These are phyloP conservation scores for Nebria brevicollis DNA, from an alignment of 2,888 invertebrate genomes.

Conservation along the genomic window DNA sequence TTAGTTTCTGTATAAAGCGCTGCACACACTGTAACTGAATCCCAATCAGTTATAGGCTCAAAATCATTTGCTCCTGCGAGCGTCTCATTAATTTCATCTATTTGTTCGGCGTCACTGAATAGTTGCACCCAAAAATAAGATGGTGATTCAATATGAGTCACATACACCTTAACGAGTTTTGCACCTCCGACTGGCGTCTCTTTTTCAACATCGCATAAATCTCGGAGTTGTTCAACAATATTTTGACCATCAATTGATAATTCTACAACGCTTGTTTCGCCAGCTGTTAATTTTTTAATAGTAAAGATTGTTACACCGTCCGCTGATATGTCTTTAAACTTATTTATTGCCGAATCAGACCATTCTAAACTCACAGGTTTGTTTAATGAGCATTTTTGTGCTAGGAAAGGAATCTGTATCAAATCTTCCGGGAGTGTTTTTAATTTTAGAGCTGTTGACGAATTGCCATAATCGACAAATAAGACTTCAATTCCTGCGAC, in stretches of 20 bases:
- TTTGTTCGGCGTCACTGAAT: slow-evolving; percentile 65
- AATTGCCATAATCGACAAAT: slow-evolving; percentile 78
- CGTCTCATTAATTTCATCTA: slow-evolving; percentile 69
- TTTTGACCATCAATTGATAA: slow-evolving; percentile 71
- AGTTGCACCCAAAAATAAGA: slow-evolving; percentile 77
- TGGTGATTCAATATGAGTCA: slow-evolving; percentile 75
- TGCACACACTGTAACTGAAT: slow-evolving; percentile 67
- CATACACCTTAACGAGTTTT: slow-evolving; percentile 62
- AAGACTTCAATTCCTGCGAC: slow-evolving; percentile 69
- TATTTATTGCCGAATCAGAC: slow-evolving; percentile 73
- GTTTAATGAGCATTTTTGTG: slow-evolving; percentile 71
- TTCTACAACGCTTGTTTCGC: slow-evolving; percentile 73
- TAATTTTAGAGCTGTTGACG: slow-evolving; percentile 70
- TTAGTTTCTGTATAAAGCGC: slow-evolving; percentile 69
- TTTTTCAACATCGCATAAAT: slow-evolving; percentile 9
- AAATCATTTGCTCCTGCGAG: slow-evolving; percentile 68
- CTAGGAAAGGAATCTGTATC: slow-evolving; percentile 67
- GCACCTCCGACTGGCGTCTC: slow-evolving; percentile 49
- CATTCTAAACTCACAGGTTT: slow-evolving; percentile 66
- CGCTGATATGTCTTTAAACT: slow-evolving; percentile 74
- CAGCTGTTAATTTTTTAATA: slow-evolving; percentile 73
- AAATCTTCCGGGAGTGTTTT: slow-evolving; percentile 71
- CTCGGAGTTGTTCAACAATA: slow-evolving; percentile 64
- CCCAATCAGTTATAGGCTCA: slow-evolving; percentile 64
- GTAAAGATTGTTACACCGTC: slow-evolving; percentile 77